Percentiles rank a stretch among this genome's conserved stretches.
Evolutionary conservation across 2,888 invertebrate species (phyloP).

Genomic region (Synergus japonicus): DNA sequence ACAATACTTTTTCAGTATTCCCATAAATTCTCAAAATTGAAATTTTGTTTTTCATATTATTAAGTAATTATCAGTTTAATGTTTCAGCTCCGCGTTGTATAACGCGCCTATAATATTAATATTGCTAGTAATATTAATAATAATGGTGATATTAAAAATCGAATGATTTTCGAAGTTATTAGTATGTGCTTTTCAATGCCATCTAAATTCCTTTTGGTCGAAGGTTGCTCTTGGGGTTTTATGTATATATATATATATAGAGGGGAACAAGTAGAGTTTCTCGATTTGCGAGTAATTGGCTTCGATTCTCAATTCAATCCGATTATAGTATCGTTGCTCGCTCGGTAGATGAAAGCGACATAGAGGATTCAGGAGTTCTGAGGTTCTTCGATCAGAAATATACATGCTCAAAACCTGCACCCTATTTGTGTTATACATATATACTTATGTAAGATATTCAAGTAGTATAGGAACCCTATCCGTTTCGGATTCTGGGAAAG

Average conservation of each 20-base stretch:
- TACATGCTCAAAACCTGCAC: neutral
- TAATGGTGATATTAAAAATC: neutral
- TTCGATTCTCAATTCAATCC: conserved; percentile 22
- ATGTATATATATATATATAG: neutral
- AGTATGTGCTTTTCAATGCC: neutral
- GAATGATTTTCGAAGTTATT: neutral
- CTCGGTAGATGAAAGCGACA: conserved; percentile 1
- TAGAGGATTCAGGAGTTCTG: neutral
- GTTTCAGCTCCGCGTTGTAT: too few relatives aligned
- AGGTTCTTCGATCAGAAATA: neutral
- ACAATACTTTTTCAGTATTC: too few relatives aligned
- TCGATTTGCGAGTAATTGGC: conserved; percentile 26
- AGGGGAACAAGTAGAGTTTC: conserved; percentile 5
- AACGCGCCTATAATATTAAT: too few relatives aligned
- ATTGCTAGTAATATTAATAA: too few relatives aligned
- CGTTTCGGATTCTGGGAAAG: neutral
- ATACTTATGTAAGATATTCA: neutral
- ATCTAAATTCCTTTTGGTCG: neutral
- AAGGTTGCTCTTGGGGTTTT: neutral
- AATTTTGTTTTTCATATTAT: too few relatives aligned
- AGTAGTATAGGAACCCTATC: neutral
- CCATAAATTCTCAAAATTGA: too few relatives aligned
- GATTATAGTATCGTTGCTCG: neutral
- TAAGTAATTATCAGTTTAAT: too few relatives aligned
- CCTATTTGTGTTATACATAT: neutral